Evolutionary conservation across 2,113 vertebrate genomes (phyloP), one percentile per base, ranked within the genome.

Genomic region (Glaucidium brasilianum): DNA sequence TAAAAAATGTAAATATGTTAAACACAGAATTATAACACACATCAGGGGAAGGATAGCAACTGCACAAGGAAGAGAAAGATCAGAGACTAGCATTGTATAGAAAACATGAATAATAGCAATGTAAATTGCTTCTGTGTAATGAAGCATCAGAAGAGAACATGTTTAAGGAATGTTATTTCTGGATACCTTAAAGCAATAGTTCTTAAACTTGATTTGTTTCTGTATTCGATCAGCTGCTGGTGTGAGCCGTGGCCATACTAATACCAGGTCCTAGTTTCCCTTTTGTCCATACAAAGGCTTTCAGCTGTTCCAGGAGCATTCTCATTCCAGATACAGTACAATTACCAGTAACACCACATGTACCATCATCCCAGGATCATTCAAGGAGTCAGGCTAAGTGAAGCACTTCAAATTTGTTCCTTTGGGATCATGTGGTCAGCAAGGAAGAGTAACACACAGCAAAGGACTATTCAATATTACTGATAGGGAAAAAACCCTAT

Each of bases 1-100:
- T 85, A 94, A 95, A 88, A 60, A 88, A 92, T 75, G 80, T 29
- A 90, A 81, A 96, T 72, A 64, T 18, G 83, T 92, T 94, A 79
- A 90, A 87, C 20, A 35, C 34, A 90, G 76, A 91, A 63, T 73
- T 96, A 85, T 91, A 96, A 53, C 32, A 83, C 66, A 90, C 9
- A 62, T 94, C 90, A 88, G 59, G 37, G 39, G 21, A 95, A 83
- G 75, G 63, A 80, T 80, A 90, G 60, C 27, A 95, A 83, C 71
- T 73, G 85, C 52, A 71, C 14, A 88, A 76, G 59, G 55, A 87
- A 92, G 74, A 96, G 74, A 85, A 82, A 71, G 78, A 92, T 76
- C 72, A 93, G 64, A 90, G 78, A 63, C 47, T 55, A 88, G 50
- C 5, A 83, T 37, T 80, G 41, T 74, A 74, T 16, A 62, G 58